phyloP scores from a whole-genome alignment of 2,797 vertebrate species.

The Sus cebifrons region DNA sequence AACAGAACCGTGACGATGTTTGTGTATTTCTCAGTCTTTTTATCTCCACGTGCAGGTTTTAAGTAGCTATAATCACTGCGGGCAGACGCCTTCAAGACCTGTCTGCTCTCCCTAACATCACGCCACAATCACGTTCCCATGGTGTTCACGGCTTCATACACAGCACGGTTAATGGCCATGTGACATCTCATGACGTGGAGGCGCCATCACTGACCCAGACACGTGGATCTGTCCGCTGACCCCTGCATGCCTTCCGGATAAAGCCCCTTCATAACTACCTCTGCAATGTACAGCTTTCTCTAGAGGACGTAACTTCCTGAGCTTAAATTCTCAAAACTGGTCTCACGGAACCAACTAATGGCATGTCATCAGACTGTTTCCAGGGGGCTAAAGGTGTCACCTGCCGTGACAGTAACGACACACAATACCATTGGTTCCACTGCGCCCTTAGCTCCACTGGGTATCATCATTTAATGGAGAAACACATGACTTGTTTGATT shows the following conservation, averaged over 20 bases:
- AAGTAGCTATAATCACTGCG: neutral
- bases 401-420: accelerated
- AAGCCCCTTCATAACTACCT: no score
- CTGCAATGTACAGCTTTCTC: neutral
- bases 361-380: neutral
- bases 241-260: neutral
- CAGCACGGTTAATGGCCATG: accelerated
- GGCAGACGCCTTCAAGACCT: neutral
- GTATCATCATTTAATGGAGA: neutral
- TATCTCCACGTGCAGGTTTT: neutral
- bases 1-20: neutral
- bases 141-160: accelerated
- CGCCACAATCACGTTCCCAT: accelerated
- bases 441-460: no score
- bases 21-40: neutral
- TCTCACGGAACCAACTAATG: neutral
- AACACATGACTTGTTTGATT: neutral
- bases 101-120: neutral
- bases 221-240: accelerated
- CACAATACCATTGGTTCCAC: accelerated
- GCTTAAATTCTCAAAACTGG: neutral
- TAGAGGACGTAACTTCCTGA: neutral
- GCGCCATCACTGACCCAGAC: accelerated
- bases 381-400: accelerated
- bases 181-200: accelerated